Evolutionary conservation across 2,797 vertebrate species (phyloP).

Genomic region (Pseudotriccus pelzelni): DNA sequence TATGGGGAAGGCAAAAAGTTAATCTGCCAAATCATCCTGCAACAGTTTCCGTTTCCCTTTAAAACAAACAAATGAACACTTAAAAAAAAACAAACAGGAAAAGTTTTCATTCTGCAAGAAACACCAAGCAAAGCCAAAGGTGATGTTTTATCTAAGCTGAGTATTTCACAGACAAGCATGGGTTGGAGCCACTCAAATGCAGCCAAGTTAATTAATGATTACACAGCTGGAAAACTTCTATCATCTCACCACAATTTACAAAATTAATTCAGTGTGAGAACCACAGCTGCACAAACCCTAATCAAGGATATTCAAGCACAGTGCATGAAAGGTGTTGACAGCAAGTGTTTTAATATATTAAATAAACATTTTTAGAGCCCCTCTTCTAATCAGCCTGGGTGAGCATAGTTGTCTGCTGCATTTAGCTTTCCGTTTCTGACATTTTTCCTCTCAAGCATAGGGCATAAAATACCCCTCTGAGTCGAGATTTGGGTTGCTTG

Average conservation of each 20-base stretch:
- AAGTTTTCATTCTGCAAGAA: not conserved
- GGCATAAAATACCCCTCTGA: not conserved
- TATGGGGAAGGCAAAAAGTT: not conserved
- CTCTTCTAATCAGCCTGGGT: slow-evolving; percentile 16
- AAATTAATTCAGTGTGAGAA: slow-evolving; percentile 62
- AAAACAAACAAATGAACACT: not conserved
- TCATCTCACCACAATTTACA: slow-evolving; percentile 59
- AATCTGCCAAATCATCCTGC: not conserved
- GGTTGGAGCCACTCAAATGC: slow-evolving; percentile 41
- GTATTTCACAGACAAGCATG: slow-evolving; percentile 35
- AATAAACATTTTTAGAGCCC: slow-evolving; percentile 56
- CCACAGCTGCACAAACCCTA: slow-evolving; percentile 54
- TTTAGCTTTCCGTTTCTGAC: slow-evolving; percentile 38
- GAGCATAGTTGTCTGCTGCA: not conserved
- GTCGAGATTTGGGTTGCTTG: not conserved
- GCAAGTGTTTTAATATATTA: slow-evolving; percentile 41
- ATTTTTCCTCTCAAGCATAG: not conserved
- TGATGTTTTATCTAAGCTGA: slow-evolving; percentile 27
- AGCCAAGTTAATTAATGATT: slow-evolving; percentile 70
- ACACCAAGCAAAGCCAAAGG: not conserved
- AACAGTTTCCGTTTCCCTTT: not conserved
- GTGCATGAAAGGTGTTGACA: slow-evolving; percentile 55
- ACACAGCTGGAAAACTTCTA: slow-evolving; percentile 68
- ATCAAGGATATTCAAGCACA: slow-evolving; percentile 59
- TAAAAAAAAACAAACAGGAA: not conserved